Evolutionary conservation across 2,113 vertebrate species (phyloP).

Genomic region (Glaucomys volans): DNA sequence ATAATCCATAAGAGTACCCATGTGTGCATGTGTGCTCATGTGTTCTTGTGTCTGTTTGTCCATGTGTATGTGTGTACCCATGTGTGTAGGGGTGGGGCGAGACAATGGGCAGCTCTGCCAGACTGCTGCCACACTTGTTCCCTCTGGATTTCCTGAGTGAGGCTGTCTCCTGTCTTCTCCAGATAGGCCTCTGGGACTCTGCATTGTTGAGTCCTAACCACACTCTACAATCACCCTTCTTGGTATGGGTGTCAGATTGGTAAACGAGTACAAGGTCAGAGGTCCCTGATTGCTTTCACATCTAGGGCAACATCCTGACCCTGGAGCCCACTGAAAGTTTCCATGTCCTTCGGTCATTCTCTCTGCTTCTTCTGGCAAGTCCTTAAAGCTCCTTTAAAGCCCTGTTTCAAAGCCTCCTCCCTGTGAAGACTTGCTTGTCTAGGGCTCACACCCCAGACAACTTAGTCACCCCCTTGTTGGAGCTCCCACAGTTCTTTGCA

Average conservation of each 20-base stretch:
- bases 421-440: neutral
- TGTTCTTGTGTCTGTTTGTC: neutral
- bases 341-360: neutral
- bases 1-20: neutral
- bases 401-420: neutral
- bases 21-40: neutral
- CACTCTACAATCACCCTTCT: neutral
- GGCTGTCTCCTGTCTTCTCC: neutral
- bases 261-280: neutral
- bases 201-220: too few relatives aligned
- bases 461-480: neutral
- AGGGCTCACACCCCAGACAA: neutral
- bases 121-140: neutral
- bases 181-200: neutral
- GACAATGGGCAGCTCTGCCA: neutral
- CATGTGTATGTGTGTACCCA: neutral
- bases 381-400: neutral
- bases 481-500: conserved; percentile 14
- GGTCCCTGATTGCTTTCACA: neutral
- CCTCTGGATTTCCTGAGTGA: neutral
- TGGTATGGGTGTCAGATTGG: too few relatives aligned
- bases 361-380: neutral
- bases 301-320: neutral
- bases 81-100: neutral
- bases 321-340: neutral